These are phyloP conservation scores for Philopedon plagiatum DNA, from an alignment of 2,888 invertebrate genomes.

Conservation along the genomic window DNA sequence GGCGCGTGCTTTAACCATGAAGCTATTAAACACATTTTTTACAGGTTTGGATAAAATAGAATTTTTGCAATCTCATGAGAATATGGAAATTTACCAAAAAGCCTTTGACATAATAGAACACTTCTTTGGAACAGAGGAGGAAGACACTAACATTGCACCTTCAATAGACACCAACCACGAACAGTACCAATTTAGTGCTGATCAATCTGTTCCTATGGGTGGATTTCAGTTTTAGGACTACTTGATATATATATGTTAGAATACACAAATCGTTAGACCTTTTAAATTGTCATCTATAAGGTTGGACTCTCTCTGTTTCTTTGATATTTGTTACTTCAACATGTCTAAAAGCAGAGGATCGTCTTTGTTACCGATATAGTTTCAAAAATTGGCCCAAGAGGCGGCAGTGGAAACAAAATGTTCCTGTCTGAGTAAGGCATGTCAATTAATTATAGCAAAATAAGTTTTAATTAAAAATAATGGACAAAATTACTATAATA, in stretches of 20 bases:
- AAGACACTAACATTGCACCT: constrained; percentile 85
- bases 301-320: constrained; percentile 26
- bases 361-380: not conserved
- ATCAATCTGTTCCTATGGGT: constrained; percentile 82
- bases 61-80: constrained; percentile 96
- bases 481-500: too few relatives aligned
- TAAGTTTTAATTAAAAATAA: too few relatives aligned
- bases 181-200: constrained; percentile 82
- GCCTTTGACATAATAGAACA: constrained; percentile 97
- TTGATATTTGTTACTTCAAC: constrained; percentile 6
- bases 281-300: constrained; percentile 19
- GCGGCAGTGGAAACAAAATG: too few relatives aligned
- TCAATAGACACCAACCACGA: constrained; percentile 79
- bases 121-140: constrained; percentile 94
- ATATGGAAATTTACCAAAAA: constrained; percentile 96
- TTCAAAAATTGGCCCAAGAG: too few relatives aligned
- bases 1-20: not conserved
- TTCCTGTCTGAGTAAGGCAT: too few relatives aligned
- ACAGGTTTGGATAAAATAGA: constrained; percentile 97
- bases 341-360: not conserved
- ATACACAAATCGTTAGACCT: constrained; percentile 16
- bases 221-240: constrained; percentile 83
- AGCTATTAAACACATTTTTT: constrained; percentile 45
- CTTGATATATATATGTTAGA: constrained; percentile 25
- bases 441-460: too few relatives aligned